Evolutionary conservation across 2,888 invertebrate genomes (phyloP).

Genomic region (Lasioglossum leucozonium): DNA sequence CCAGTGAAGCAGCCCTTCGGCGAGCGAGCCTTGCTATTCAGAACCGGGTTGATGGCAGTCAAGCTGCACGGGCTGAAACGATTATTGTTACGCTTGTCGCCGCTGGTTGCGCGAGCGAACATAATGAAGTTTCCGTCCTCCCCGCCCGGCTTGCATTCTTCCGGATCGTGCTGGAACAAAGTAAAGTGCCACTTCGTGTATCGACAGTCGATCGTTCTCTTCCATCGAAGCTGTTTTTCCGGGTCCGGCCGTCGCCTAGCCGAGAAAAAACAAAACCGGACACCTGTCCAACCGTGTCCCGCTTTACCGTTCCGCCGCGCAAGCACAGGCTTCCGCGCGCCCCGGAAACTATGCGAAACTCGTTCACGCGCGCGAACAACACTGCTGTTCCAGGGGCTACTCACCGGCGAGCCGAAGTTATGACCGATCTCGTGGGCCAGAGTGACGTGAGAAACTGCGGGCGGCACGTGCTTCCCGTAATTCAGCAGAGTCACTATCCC

Average conservation of each 20-base stretch:
- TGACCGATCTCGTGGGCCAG: slow-evolving; percentile 99
- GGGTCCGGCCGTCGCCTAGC: neutral
- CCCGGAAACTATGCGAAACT: neutral
- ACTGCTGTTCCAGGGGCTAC: slow-evolving; percentile 69
- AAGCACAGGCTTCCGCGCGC: neutral
- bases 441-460: slow-evolving; percentile 99
- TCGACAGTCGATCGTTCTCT: slow-evolving; percentile 44
- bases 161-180: slow-evolving; percentile 94
- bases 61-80: slow-evolving; percentile 96
- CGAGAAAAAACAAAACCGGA: neutral
- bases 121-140: slow-evolving; percentile 99
- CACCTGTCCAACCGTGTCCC: neutral
- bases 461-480: slow-evolving; percentile 98
- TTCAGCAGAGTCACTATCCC: slow-evolving; percentile 99
- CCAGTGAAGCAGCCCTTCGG: slow-evolving; percentile 96
- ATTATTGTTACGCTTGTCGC: slow-evolving; percentile 99
- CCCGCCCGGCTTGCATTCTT: slow-evolving; percentile 96
- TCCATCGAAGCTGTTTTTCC: slow-evolving; percentile 3
- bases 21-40: slow-evolving; percentile 95
- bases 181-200: slow-evolving; percentile 47
- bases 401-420: slow-evolving; percentile 98
- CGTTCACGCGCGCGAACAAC: neutral
- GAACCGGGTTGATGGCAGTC: slow-evolving; percentile 95
- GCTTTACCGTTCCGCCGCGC: neutral
- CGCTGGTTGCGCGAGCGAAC: slow-evolving; percentile 99